phyloP scores from a whole-genome alignment of 2,797 vertebrate genomes.

The Sphenodon punctatus region DNA sequence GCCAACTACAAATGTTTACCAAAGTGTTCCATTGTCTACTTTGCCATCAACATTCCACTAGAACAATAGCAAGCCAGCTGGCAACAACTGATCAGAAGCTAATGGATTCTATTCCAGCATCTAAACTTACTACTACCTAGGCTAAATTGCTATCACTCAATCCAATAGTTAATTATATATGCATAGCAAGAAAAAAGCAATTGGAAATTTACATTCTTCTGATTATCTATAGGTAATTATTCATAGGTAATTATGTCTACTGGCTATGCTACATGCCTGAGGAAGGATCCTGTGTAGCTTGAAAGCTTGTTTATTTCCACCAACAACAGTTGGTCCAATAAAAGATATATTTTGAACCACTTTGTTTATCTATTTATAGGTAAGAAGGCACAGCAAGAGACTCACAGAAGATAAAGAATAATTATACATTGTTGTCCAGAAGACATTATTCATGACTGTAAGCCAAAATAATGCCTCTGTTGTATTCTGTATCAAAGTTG shows the following conservation, averaged over 20 bases:
- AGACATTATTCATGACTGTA: not conserved
- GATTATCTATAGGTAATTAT: constrained; percentile 12
- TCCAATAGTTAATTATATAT: not conserved
- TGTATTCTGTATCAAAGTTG: not conserved
- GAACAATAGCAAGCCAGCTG: not conserved
- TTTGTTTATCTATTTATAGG: no score
- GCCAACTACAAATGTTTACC: no score
- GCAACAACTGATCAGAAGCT: not conserved
- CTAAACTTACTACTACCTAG: not conserved
- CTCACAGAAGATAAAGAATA: not conserved
- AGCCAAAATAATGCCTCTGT: constrained; percentile 2
- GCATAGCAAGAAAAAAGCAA: not conserved
- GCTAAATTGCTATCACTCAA: constrained; percentile 8
- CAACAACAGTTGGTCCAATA: no score
- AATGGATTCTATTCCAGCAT: constrained; percentile 6
- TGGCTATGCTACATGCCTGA: no score
- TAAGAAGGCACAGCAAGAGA: constrained; percentile 9
- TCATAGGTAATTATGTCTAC: constrained; percentile 11
- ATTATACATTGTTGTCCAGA: not conserved
- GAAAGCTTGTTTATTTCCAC: no score
- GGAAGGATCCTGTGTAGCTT: no score
- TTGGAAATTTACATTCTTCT: not conserved
- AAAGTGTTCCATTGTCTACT: not conserved
- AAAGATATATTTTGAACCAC: no score
- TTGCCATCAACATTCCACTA: not conserved